These are phyloP conservation scores for Picathartes gymnocephalus DNA, from an alignment of 2,113 vertebrate species.

Conservation along the genomic window DNA sequence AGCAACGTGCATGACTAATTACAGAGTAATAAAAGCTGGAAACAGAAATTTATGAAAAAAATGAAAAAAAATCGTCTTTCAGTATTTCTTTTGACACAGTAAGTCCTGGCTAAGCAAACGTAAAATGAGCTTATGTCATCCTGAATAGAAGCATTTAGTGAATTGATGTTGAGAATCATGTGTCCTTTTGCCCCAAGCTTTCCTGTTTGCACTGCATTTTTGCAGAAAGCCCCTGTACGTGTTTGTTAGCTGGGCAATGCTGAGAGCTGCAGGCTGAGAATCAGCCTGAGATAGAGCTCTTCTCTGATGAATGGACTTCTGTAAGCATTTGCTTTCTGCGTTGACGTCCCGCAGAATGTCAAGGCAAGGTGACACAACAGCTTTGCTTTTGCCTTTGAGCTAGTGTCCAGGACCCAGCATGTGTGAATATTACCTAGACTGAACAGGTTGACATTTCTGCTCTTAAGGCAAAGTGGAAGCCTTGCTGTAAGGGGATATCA, in stretches of 20 bases:
- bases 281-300: background rate
- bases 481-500: background rate
- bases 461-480: background rate
- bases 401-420: background rate
- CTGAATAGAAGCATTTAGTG: background rate
- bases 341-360: background rate
- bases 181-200: background rate
- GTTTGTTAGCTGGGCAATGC: background rate
- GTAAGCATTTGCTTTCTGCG: background rate
- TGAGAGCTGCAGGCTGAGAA: background rate
- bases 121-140: background rate
- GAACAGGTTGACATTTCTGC: accelerated
- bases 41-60: background rate
- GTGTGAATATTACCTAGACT: background rate
- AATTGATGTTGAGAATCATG: background rate
- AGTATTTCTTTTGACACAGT: background rate
- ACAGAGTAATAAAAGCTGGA: background rate
- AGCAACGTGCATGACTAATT: background rate
- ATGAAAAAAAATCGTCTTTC: background rate
- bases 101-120: background rate
- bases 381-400: background rate
- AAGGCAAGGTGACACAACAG: background rate
- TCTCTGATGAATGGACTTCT: background rate
- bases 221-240: background rate
- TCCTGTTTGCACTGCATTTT: background rate